Conservation (phyloP, 2,888 invertebrate species). For the Blastobasis adustella region DNA sequence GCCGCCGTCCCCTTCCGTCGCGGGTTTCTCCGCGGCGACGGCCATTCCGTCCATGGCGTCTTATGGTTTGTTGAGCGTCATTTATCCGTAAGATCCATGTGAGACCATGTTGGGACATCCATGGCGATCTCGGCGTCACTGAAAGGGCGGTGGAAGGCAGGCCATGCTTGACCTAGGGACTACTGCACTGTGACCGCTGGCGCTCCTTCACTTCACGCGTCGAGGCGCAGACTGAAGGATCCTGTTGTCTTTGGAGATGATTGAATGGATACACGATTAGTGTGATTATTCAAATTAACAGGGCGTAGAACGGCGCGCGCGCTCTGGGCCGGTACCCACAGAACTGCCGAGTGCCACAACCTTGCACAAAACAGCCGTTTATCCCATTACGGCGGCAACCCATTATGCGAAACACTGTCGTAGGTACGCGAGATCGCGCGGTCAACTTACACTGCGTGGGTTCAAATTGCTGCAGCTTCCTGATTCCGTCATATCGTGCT, state of each 20-base stretch:
- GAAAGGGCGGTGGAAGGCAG: too few relatives aligned
- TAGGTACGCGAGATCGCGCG: slow-evolving; percentile 50
- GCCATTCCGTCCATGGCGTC: slow-evolving; percentile 62
- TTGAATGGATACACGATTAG: slow-evolving; percentile 69
- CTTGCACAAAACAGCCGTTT: slow-evolving; percentile 67
- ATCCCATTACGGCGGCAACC: slow-evolving; percentile 64
- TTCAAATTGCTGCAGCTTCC: neutral
- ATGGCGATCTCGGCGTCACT: too few relatives aligned
- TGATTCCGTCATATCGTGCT: too few relatives aligned
- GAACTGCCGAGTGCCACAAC: slow-evolving; percentile 59
- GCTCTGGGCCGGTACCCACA: slow-evolving; percentile 32
- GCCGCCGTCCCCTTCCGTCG: slow-evolving; percentile 29
- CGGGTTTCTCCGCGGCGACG: slow-evolving; percentile 46
- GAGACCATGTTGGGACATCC: too few relatives aligned
- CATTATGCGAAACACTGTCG: slow-evolving; percentile 45
- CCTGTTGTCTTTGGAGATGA: slow-evolving; percentile 63
- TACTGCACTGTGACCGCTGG: too few relatives aligned
- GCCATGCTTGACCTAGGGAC: too few relatives aligned
- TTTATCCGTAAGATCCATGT: too few relatives aligned
- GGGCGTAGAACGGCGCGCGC: slow-evolving; percentile 46
- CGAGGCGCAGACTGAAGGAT: slow-evolving; percentile 48
- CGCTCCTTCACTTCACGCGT: slow-evolving; percentile 21
- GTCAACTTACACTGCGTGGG: slow-evolving; percentile 51
- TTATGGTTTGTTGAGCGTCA: slow-evolving; percentile 11
- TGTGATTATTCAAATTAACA: slow-evolving; percentile 65